Base-by-base conservation (phyloP, 2,113 vertebrate genomes). In the Lethenteron camtschaticum region DNA sequence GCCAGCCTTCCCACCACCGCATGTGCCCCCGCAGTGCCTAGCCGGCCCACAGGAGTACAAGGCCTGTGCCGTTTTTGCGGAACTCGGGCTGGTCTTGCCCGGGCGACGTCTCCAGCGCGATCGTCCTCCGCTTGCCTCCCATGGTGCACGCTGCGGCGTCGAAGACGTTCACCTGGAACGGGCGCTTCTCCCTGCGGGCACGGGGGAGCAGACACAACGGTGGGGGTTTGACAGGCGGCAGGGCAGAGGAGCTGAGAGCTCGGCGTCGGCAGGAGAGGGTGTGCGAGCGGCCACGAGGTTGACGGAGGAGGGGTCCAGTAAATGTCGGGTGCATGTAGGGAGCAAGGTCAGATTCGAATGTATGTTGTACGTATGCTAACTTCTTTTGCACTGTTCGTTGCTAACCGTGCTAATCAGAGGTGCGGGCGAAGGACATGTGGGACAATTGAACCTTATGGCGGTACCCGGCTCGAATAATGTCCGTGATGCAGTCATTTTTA, bases 91-190 rank as follows among this genome's bases (percentile, higher is more conserved):
- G 41, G 2, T 72, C 6, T 56, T 75, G 79, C 0, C 81, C 81
- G 0, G 74, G 57, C 16, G 73, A 78, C n/a, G 58, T 72, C 73
- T 89, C 84, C 73, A 88, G 81, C 0, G 77, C 79, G 55, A 92
- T 77, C 2, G 72, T 80, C 73, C 83, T 85, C 55, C 78, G 77
- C 68, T 80, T 75, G 0, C 87, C 83, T 0, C 80, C 77, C 71
- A 86, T 80, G 75, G 81, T 82, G 18, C 89, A 71, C 71, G 81
- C 81, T 74, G 94, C 72, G 74, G 77, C 79, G 56, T 77, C 72
- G 0, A 81, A 81, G 8, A 95, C 87, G 1, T 75, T 84, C 9
- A 95, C 82, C 1, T 79, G 73, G 13, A 94, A 76, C 9, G 73
- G 70, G 9, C 72, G 70, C 14, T 74, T 81, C 18, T 82, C 71